Conservation (phyloP, 1,140 invertebrate species). For the Euwallacea similis region DNA sequence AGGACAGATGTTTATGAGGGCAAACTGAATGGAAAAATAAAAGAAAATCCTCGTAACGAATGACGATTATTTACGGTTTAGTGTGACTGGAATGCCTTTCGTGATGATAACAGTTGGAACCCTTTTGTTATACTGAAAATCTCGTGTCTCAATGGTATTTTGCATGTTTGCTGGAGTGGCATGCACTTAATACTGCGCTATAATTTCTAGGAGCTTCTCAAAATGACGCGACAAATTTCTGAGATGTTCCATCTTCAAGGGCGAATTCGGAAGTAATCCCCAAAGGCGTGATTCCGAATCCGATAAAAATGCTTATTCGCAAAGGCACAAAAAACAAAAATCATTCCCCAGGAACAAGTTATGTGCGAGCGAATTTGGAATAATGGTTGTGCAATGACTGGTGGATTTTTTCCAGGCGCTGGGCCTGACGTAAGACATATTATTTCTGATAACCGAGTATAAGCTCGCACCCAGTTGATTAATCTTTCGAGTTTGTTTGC, state of each 20-base stretch:
- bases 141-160: conserved; percentile 5
- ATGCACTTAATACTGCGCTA: not conserved
- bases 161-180: not conserved
- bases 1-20: conserved; percentile 27
- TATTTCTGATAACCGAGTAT: conserved; percentile 21
- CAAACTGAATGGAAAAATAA: conserved; percentile 7
- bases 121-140: conserved; percentile 3
- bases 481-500: conserved; percentile 21
- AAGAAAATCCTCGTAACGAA: conserved; percentile 16
- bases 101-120: conserved; percentile 7
- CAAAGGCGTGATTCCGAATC: conserved; percentile 15
- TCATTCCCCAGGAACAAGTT: conserved; percentile 13
- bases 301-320: conserved; percentile 23
- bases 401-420: conserved; percentile 23
- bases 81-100: conserved; percentile 28
- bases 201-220: not conserved
- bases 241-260: not conserved
- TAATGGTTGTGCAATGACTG: conserved; percentile 20
- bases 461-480: conserved; percentile 16
- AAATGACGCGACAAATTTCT: not conserved
- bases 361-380: conserved; percentile 15
- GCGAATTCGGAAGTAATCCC: not conserved
- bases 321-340: conserved; percentile 13
- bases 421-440: conserved; percentile 21
- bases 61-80: conserved; percentile 26